Base-by-base conservation (phyloP, 2,888 invertebrate genomes). In the Nipponacmea schrenckii region DNA sequence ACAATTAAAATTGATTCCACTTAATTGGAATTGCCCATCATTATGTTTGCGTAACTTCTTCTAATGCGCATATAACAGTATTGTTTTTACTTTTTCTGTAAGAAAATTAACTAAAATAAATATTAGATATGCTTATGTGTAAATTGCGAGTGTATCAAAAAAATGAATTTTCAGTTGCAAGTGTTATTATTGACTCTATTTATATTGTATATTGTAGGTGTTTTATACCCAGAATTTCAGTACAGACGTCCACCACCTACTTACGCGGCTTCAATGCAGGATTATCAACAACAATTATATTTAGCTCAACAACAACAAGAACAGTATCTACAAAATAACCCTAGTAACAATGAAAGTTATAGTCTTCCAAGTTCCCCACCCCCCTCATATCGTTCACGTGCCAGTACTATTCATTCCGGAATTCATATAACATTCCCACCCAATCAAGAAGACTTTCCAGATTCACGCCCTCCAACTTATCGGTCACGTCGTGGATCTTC, bases 251-350 rank as follows among this genome's bases (percentile, higher is more conserved):
- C 98, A 67, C 97, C 98, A 68, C 98, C 97, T 62, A 95, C 96
- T 76, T 98, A 98, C 89, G 96, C 96, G 91, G 97, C 97, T 66
- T 96, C 96, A 82, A 97, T 97, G 97, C 97, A 97, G 90, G 97
- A 97, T 89, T 97, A 97, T 90, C 92, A 97, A 87, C 92, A 96
- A 87, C 93, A 97, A 90, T 92, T 96, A 87, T 92, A 96, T 88
- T 92, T 96, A 80, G 91, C 96, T 88, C 96, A 94, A 88, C 69
- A 66, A 39, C 46, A 65, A 26, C 91, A 94, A 67, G 81, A 84
- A 65, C 81, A 89, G 24, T 24, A 20, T 12, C 20, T 24, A 48
- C 89, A 20, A 24, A 56, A 20, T 56, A 65, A 75, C 77, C 62
- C 65, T 79, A 20, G 77, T 78, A 64, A 80, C 79, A 77, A 80